A percentile compares a stretch with the other conserved stretches of the same genome.
Conservation (phyloP, 2,113 vertebrate genomes). For the Syngnathus scovelli region DNA sequence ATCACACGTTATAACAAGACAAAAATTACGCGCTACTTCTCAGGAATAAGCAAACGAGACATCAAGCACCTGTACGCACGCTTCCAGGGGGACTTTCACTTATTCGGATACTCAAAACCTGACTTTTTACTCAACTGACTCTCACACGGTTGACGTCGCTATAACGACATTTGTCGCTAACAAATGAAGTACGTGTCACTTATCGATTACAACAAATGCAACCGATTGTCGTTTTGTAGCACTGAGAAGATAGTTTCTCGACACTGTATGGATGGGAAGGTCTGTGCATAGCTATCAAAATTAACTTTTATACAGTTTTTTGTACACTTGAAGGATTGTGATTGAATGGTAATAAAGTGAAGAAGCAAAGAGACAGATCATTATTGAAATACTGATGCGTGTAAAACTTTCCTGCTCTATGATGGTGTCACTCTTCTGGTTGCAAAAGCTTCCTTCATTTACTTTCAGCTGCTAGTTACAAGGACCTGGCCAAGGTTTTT, state of each 20-base stretch:
- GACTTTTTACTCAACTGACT: constrained; percentile 84
- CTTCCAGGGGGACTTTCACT: constrained; percentile 88
- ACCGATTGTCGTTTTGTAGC: constrained; percentile 1
- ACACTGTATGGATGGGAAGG: constrained; percentile 18
- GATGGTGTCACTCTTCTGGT: not conserved
- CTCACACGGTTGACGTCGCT: not conserved
- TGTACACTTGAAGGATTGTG: not conserved
- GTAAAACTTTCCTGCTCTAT: not conserved
- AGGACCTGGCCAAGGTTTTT: not conserved
- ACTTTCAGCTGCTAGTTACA: not conserved
- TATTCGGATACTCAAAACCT: constrained; percentile 89
- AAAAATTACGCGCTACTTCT: constrained; percentile 90
- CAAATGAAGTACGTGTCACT: not conserved
- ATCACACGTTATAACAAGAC: constrained; percentile 91
- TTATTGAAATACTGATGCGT: not conserved
- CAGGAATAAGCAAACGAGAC: constrained; percentile 86
- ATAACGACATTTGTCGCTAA: not conserved
- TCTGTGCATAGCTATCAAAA: not conserved
- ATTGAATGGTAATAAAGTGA: not conserved
- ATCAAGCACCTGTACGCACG: constrained; percentile 81
- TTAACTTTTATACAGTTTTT: not conserved
- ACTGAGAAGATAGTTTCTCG: constrained; percentile 20
- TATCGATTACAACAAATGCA: not conserved
- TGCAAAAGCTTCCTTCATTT: not conserved
- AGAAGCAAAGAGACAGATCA: not conserved